Evolutionary conservation across 2,113 vertebrate species (phyloP).

Genomic region (Puffinus mauretanicus): DNA sequence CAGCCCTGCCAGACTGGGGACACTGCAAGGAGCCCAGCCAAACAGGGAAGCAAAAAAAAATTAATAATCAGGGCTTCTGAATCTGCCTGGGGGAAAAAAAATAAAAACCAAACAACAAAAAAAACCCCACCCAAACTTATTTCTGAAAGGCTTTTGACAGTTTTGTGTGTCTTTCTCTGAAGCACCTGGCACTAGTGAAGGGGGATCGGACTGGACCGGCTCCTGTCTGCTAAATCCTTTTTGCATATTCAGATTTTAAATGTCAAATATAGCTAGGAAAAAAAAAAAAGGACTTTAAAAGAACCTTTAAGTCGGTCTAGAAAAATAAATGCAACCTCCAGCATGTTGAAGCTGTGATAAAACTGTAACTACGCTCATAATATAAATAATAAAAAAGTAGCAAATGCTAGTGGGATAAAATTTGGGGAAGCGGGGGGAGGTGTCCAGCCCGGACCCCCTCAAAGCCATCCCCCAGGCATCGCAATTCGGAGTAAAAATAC

Average conservation of each 20-base stretch:
- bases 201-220: too few relatives aligned
- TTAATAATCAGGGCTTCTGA: background rate
- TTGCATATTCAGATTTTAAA: background rate
- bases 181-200: background rate
- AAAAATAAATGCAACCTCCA: background rate
- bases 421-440: rapidly evolving
- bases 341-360: background rate
- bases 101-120: too few relatives aligned
- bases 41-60: background rate
- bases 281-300: background rate
- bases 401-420: background rate
- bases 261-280: background rate
- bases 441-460: background rate
- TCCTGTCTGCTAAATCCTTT: too few relatives aligned
- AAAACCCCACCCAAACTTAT: background rate
- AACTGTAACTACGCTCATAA: rapidly evolving
- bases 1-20: background rate
- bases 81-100: background rate
- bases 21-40: background rate
- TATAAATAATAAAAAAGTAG: background rate
- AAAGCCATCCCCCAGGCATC: background rate
- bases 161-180: background rate
- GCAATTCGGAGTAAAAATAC: background rate
- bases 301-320: background rate
- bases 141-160: background rate